A percentile compares a stretch with the other conserved stretches of the same genome.
Conservation (phyloP, 2,113 vertebrate genomes). For the Barnardius zonarius region DNA sequence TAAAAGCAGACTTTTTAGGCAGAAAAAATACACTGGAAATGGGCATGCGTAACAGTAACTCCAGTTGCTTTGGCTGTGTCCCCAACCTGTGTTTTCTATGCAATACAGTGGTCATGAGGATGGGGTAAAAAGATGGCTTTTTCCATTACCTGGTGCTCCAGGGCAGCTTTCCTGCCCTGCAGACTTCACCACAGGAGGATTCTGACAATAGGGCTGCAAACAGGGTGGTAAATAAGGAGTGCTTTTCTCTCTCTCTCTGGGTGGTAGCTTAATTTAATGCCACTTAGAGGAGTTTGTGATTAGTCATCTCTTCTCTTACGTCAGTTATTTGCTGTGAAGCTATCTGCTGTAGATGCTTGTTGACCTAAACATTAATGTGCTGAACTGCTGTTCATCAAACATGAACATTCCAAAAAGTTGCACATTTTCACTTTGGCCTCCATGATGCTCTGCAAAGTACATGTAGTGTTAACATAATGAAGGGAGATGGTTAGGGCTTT, state of each 20-base stretch:
- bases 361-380: background rate
- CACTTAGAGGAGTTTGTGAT: background rate
- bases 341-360: background rate
- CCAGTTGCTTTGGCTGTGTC: background rate
- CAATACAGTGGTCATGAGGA: background rate
- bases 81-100: accelerated
- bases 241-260: background rate
- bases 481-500: background rate
- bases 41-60: too few relatives aligned
- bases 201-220: background rate
- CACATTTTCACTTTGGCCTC: background rate
- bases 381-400: background rate
- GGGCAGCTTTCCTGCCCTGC: background rate
- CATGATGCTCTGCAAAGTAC: background rate
- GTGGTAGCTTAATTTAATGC: background rate
- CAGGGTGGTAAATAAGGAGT: background rate
- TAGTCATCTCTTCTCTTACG: background rate
- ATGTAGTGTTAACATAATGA: background rate
- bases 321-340: background rate
- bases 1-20: background rate
- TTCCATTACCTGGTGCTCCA: background rate
- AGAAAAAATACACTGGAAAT: background rate
- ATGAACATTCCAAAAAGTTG: background rate
- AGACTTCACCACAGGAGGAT: background rate
- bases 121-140: background rate